Base-by-base conservation (phyloP, 2,113 vertebrate species). In the Peromyscus californicus region DNA sequence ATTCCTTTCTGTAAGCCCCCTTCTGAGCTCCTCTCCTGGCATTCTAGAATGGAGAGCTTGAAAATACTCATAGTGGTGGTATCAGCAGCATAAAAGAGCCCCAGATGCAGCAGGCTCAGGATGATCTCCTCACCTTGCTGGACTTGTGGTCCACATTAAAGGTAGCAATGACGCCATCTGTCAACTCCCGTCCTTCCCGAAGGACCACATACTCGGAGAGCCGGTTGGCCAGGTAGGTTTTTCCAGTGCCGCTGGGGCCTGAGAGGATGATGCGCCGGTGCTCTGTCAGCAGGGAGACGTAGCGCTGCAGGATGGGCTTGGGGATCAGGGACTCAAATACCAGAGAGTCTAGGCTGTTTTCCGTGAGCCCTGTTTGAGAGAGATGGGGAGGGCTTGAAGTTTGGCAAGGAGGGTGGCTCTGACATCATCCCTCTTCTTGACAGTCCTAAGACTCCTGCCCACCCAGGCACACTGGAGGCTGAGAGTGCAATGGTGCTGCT, bases 91-190 rank as follows among this genome's bases (percentile, higher is more conserved):
- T 45, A 4, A 61, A 48, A 51, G 74, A 63, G 21, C 26, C 48
- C 12, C 11, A 15, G 2, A 7, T 31, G 7, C 2, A 31, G 74
- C 22, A n/a, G 90, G 29, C 54, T 91, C 63, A 0, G 4, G 36
- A 59, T 0, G 12, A 0, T 26, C 15, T 45, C 26, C 98, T 98
- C 94, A 99, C 99, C 99, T 99, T 99, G 98, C 99, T 99, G 97
- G 99, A 99, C 98, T 99, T 99, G 96, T 99, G 99, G 97, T 99
- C 99, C 65, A 99, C 99, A 0, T 99, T 99, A 98, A 99, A 99
- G 57, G 99, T 99, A 96, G 99, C 99, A 0, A 99, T 99, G 54
- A 99, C 97, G n/a, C 99, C 99, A 0, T 99, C 99, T 0, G 98
- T 98, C 97, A 99, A 93, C 72, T 99, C 98, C 91, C 99, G 98